Conservation (phyloP, 2,113 vertebrate species). For the Tichodroma muraria region DNA sequence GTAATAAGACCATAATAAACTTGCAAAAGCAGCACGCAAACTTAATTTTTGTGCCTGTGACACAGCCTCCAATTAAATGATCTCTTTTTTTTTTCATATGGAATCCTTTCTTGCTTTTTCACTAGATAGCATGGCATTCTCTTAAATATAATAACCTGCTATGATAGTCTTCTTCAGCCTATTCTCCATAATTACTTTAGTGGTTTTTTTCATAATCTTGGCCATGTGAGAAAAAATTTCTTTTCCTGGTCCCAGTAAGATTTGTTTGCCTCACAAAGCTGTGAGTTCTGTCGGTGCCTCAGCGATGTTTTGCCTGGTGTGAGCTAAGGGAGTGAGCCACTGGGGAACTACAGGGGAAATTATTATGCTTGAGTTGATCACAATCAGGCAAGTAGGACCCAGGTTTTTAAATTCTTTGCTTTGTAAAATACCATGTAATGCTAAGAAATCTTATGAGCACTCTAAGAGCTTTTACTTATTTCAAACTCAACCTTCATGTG, state of each 20-base stretch:
- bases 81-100: background rate
- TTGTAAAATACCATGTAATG: background rate
- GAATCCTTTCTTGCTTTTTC: background rate
- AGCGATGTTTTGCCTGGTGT: background rate
- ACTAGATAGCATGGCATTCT: background rate
- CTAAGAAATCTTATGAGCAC: background rate
- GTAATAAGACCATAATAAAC: constrained; percentile 3
- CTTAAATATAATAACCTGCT: background rate
- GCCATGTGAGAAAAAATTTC: background rate
- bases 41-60: constrained; percentile 13
- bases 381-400: background rate
- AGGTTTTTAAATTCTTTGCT: background rate
- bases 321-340: background rate
- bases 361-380: background rate
- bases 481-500: background rate
- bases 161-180: background rate
- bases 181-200: background rate
- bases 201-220: background rate
- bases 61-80: constrained; percentile 3
- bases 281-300: background rate
- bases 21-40: background rate
- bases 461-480: background rate
- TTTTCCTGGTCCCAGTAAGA: background rate
- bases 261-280: background rate
- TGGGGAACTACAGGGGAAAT: background rate